Conservation (phyloP, 2,888 invertebrate genomes). For the Tridacna crocea region DNA sequence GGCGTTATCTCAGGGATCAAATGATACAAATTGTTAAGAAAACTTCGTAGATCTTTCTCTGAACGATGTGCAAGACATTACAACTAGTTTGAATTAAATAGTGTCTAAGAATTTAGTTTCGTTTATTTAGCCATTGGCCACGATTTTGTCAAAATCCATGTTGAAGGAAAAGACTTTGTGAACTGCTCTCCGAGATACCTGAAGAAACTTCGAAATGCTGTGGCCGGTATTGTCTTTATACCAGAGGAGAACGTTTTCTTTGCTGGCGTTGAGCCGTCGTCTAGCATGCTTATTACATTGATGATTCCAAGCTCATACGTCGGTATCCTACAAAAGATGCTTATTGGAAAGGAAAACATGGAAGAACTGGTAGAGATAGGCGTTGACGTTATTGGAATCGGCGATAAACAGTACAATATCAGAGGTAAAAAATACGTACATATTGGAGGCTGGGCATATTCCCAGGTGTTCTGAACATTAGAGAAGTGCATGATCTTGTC, state of each 20-base stretch:
- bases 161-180: constrained; percentile 23
- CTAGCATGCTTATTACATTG: constrained; percentile 48
- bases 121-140: constrained; percentile 2
- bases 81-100: no score
- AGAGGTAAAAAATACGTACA: constrained; percentile 19
- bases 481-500: no score
- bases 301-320: constrained; percentile 42
- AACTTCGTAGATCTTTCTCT: no score
- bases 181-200: neutral
- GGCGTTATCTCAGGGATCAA: no score
- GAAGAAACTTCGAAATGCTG: neutral
- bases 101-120: neutral
- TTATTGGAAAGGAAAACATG: neutral
- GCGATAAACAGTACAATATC: constrained; percentile 14
- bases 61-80: no score
- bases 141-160: constrained; percentile 2
- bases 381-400: constrained; percentile 26
- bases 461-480: no score
- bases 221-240: constrained; percentile 30
- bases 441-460: no score
- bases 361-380: constrained; percentile 28
- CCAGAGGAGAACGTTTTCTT: constrained; percentile 35
- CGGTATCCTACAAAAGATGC: constrained; percentile 16
- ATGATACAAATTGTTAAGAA: no score
- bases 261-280: constrained; percentile 48